Base-by-base conservation (phyloP, 2,888 invertebrate species). In the Ischnura elegans region DNA sequence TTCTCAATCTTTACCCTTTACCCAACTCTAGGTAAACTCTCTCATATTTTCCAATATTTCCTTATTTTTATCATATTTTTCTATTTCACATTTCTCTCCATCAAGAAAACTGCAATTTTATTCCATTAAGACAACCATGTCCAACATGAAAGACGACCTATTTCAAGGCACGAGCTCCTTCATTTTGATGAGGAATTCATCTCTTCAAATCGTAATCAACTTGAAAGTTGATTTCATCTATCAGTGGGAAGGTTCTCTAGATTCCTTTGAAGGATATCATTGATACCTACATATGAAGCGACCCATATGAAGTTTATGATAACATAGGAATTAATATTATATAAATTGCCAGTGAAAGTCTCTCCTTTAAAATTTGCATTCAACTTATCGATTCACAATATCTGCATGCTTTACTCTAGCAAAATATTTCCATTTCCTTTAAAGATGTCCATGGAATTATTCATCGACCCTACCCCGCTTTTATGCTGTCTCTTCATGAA, bases 381-480 rank as follows among this genome's bases (percentile, higher is more conserved):
- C 25, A 36, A 51, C 61, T 3, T 29, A 87, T 36, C 25, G 42
- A 51, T 61, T n/a, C 51, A 42, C 42, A 4, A 55, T 3, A 10
- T 46, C 8, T 36, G 36, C 29, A 3, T 8, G 25, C 13, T 42
- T 55, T 61, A 36, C 61, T 42, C 25, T 13, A 4, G 42, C 51
- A 19, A 29, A 21, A 36, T 76, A 76, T 36, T 36, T 36, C 29
- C 10, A 76, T 19, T 29, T 36, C 36, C 76, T 36, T 36, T 76
- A 36, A 13, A 36, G 76, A 10, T 36, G n/a, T 36, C 42, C 55
- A 5, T 29, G 10, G 42, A 55, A 87, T 87, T 87, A 87, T 87
- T 87, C 87, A 87, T 87, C 87, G 36, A 25, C 55, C 55, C 6
- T 51, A 55, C 55, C 42, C 86, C 45, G 46, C 21, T 42, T 25